Evolutionary conservation across 2,797 vertebrate genomes (phyloP).

Genomic region (Dallia pectoralis): DNA sequence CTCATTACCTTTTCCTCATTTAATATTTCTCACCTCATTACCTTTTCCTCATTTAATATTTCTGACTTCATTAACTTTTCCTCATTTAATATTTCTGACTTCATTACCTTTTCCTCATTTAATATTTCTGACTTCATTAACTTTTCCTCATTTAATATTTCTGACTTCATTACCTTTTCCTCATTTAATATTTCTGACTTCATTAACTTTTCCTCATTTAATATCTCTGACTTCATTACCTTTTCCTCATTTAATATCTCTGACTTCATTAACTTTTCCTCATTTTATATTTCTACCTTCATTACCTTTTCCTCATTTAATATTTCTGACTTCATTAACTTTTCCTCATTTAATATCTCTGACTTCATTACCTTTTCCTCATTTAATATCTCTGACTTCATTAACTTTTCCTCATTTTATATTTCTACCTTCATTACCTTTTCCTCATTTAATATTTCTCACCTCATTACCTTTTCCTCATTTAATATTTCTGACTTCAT

Average conservation of each 20-base stretch:
- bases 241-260: no score
- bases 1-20: no score
- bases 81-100: not conserved
- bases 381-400: no score
- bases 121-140: not conserved
- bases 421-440: not conserved
- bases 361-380: not conserved
- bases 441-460: not conserved
- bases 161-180: not conserved
- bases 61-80: no score
- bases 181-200: not conserved
- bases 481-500: not conserved
- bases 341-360: not conserved
- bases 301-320: not conserved
- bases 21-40: not conserved
- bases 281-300: not conserved
- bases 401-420: not conserved
- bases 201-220: not conserved
- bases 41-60: not conserved
- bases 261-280: not conserved
- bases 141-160: not conserved
- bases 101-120: not conserved
- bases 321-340: not conserved
- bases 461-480: not conserved
- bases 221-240: not conserved